Base-by-base conservation (phyloP, 1,140 invertebrate species). In the Drosophila kohkoa region DNA sequence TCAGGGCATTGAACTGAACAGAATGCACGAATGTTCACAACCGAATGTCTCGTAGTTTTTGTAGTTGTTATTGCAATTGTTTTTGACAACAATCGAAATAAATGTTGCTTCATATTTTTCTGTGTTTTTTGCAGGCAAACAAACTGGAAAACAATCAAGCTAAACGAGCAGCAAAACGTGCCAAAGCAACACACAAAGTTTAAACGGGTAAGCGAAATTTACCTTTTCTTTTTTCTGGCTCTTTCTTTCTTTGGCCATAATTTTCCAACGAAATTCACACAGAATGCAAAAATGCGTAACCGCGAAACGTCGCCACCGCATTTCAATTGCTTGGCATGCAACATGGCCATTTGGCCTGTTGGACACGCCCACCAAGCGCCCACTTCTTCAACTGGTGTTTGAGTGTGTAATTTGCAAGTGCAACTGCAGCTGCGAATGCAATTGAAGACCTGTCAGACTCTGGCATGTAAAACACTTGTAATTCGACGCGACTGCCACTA, bases 221-320 rank as follows among this genome's bases (percentile, higher is more conserved):
- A 13, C 30, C 16, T 58, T 51, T 11, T 28, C n/a, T n/a, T n/a
- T 5, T 32, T 35, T 38, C 13, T 48, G 32, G 1, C 5, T 8
- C 32, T 32, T 10, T 41, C 38, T 41, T 10, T 41, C 38, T 10
- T 38, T 10, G 35, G 10, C 41, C 41, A 45, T 48, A 16, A 57
- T 35, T 43, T 74, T 60, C 51, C 32, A 16, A 49, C n/a, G 30
- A 16, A 58, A 63, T 88, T 83, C 83, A 72, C 83, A 88, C 64
- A 81, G 70, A 81, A 88, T 75, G 80, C 80, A 75, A 69, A 88
- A 83, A 88, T 87, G 83, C 82, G 82, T 87, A 82, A 82, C 72
- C 58, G 43, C 49, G 66, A 67, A 68, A 28, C 49, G 49, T 54
- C 16, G 15, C 46, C 46, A 49, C 46, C 46, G 7, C 46, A 20